These are phyloP conservation scores for Chloebia gouldiae DNA, from an alignment of 2,113 vertebrate species.

Conservation along the genomic window DNA sequence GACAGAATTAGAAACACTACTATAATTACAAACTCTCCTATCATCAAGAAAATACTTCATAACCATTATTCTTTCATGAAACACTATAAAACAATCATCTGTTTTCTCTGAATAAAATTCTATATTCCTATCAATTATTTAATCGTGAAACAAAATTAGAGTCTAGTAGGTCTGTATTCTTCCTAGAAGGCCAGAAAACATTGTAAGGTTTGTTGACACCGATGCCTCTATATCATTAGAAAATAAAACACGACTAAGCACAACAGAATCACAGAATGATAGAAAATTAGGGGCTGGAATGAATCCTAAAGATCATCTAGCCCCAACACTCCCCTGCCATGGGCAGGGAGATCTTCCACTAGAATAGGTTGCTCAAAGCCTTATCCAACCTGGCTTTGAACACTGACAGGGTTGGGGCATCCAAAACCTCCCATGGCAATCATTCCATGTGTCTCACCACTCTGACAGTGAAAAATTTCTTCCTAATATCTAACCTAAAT, in stretches of 20 bases:
- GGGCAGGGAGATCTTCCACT: neutral
- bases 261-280: neutral
- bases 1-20: neutral
- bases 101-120: neutral
- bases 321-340: accelerated
- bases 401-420: neutral
- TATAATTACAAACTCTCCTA: neutral
- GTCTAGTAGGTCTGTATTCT: neutral
- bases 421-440: neutral
- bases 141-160: neutral
- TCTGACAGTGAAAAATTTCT: neutral
- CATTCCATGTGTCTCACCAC: neutral
- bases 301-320: neutral
- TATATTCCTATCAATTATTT: neutral
- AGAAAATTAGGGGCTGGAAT: neutral
- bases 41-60: neutral
- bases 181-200: neutral
- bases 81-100: neutral
- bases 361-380: neutral
- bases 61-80: neutral
- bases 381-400: neutral
- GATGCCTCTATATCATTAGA: neutral
- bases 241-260: neutral
- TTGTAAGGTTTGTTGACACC: neutral
- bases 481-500: neutral